Base-by-base conservation (phyloP, 1,140 invertebrate genomes). In the Zaprionus ornatus region DNA sequence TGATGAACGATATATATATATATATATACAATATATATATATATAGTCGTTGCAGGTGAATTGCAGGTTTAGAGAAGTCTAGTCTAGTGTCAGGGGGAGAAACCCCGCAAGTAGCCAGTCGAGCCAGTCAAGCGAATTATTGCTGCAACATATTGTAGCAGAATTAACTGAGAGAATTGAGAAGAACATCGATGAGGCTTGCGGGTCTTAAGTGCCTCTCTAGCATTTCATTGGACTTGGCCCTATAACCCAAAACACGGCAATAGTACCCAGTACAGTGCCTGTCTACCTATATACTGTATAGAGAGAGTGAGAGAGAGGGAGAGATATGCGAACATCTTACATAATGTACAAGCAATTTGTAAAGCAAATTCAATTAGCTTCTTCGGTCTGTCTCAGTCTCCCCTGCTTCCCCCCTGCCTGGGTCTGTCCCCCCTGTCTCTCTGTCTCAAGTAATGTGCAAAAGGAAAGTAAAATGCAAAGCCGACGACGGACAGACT, bases 321-420 rank as follows among this genome's bases (percentile, higher is more conserved):
- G 10, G 9, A 17, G 1, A 32, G 2, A 29, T 25, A 27, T 32
- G 7, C 32, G 42, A 35, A 25, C 21, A 57, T 52, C 59, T 70
- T 70, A 42, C 59, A 70, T 70, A 70, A 70, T 63, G 62, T 70
- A 55, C 13, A 57, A 40, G 48, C 74, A 76, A 66, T 72, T 72
- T 76, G 74, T 71, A 37, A 45, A 64, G 48, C 69, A 76, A 76
- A 76, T 76, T 76, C 61, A 72, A 76, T 76, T 76, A 76, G 74
- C 29, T 71, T 67, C 48, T 59, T 40, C 13, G 12, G n/a, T 45
- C 45, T 12, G 19, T 32, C 29, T 32, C 29, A 32, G 29, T 32
- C 19, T 50, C 10, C 3, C 10, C 19, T 19, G n/a, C 15, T 17
- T 1, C 15, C n/a, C n/a, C 15, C 4, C 21, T 62, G 59, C 35